Evolutionary conservation across 2,888 invertebrate species (phyloP).

Genomic region (Corbicula japonica): DNA sequence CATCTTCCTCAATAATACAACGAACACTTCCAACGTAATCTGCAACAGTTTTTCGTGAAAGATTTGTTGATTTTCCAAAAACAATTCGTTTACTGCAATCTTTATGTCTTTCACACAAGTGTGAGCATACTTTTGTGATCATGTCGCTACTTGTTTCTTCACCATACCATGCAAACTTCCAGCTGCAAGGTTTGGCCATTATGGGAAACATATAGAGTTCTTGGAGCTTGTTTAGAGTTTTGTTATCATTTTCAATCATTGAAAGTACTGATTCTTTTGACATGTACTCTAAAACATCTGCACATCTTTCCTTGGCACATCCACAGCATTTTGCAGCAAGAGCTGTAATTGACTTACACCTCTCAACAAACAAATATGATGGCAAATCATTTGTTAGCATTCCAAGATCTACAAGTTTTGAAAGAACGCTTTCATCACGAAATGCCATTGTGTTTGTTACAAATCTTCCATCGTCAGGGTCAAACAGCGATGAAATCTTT

Average conservation of each 20-base stretch:
- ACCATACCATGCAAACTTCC: conserved; percentile 30
- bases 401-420: conserved; percentile 11
- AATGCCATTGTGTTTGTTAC: conserved; percentile 2
- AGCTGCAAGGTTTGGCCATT: conserved; percentile 3
- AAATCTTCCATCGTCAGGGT: conserved; percentile 3
- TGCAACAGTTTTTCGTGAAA: background rate
- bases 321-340: background rate
- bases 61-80: background rate
- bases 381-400: conserved; percentile 19
- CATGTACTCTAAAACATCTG: conserved; percentile 2
- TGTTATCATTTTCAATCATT: background rate
- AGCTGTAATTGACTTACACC: conserved; percentile 5
- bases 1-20: conserved; percentile 4
- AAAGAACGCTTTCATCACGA: background rate
- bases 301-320: conserved; percentile 3
- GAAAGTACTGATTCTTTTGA: background rate
- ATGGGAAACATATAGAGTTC: conserved; percentile 10
- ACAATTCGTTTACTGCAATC: background rate
- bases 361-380: background rate
- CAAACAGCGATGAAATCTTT: background rate
- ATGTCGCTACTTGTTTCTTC: no score
- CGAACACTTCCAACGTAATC: conserved; percentile 8
- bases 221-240: background rate
- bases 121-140: no score
- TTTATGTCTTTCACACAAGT: background rate